These are phyloP conservation scores for Temnopleurus reevesii DNA, from an alignment of 53 echinoderm and acorn worm species.

Conservation along the genomic window DNA sequence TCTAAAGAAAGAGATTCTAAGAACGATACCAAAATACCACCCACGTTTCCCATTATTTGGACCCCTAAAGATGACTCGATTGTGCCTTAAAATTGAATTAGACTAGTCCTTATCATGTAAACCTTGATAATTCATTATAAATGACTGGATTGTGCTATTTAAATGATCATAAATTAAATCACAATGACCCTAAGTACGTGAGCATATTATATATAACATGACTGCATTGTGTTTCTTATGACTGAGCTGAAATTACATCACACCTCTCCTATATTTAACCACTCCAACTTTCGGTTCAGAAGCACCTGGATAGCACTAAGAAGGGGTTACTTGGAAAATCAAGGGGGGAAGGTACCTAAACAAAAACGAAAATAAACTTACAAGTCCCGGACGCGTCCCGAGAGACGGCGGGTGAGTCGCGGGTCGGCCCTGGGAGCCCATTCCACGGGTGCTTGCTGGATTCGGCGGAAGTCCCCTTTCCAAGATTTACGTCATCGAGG, in stretches of 20 bases:
- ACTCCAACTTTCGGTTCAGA: neutral
- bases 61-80: too few relatives aligned
- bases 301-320: neutral
- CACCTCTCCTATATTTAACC: conserved; percentile 12
- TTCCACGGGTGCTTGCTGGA: neutral
- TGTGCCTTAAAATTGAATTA: too few relatives aligned
- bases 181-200: too few relatives aligned
- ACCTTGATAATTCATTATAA: too few relatives aligned
- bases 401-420: conserved; percentile 28
- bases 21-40: too few relatives aligned
- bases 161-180: too few relatives aligned
- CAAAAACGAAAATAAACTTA: conserved; percentile 26
- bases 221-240: conserved; percentile 14
- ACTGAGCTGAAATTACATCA: neutral
- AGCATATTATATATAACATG: neutral
- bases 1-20: too few relatives aligned
- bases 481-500: conserved; percentile 73
- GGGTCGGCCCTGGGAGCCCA: conserved; percentile 17
- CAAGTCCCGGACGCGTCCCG: conserved; percentile 22
- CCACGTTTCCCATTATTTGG: too few relatives aligned
- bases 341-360: neutral
- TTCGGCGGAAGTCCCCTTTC: conserved; percentile 25
- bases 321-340: neutral
- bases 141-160: too few relatives aligned
- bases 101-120: too few relatives aligned